Percentiles rank a stretch among this genome's conserved stretches.
Evolutionary conservation across 2,888 invertebrate species (phyloP).

Genomic region (Thymelicus sylvestris): DNA sequence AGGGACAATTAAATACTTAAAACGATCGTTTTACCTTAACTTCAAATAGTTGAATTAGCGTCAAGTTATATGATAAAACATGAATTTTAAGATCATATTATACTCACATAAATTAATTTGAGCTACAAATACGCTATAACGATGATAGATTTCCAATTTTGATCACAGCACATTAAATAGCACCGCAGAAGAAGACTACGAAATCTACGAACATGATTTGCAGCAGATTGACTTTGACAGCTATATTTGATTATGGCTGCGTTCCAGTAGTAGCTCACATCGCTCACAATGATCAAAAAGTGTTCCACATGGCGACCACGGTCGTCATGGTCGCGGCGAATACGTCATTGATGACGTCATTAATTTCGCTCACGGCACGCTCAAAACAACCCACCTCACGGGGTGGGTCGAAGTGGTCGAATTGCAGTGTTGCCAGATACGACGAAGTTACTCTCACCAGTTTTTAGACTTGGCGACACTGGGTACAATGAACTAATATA

Average conservation of each 20-base stretch:
- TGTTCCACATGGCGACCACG: too few species aligned
- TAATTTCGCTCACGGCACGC: too few species aligned
- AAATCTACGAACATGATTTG: conserved; percentile 59
- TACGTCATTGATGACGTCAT: too few species aligned
- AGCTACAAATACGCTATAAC: conserved; percentile 26
- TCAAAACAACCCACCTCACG: too few species aligned
- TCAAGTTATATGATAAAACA: neutral
- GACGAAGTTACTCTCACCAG: too few species aligned
- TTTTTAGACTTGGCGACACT: too few species aligned
- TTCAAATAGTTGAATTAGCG: neutral
- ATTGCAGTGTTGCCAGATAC: too few species aligned
- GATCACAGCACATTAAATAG: conserved; percentile 41
- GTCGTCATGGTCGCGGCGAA: too few species aligned
- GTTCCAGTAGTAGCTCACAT: too few species aligned
- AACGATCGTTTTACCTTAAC: neutral
- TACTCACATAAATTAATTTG: conserved; percentile 39
- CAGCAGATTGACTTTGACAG: conserved; percentile 51
- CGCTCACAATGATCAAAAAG: too few species aligned
- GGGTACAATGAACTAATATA: too few species aligned
- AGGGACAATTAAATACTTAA: conserved; percentile 37
- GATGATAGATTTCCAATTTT: conserved; percentile 26
- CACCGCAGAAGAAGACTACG: conserved; percentile 47
- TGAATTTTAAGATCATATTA: neutral
- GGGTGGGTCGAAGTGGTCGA: too few species aligned
- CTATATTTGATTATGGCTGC: neutral